Conservation (phyloP, 2,797 vertebrate genomes). For the Betta splendens region DNA sequence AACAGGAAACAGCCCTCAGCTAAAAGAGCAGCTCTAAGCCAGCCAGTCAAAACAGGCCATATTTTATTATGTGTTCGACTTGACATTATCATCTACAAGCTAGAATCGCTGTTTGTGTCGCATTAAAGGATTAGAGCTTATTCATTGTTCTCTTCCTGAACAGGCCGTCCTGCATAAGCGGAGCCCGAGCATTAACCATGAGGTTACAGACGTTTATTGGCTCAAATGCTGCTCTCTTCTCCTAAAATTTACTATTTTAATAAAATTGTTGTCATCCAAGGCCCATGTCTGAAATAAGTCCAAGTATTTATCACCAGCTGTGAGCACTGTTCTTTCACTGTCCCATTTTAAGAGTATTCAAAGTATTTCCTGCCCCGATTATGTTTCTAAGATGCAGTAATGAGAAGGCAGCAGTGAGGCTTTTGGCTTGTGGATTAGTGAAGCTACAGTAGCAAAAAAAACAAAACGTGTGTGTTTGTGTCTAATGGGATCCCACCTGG, state of each 20-base stretch:
- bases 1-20: conserved; percentile 65
- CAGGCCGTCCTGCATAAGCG: conserved; percentile 49
- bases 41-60: conserved; percentile 73
- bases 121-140: conserved; percentile 73
- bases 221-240: conserved; percentile 1
- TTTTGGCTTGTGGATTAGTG: conserved; percentile 59
- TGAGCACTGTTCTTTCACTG: conserved; percentile 10
- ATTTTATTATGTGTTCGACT: conserved; percentile 67
- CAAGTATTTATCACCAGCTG: background rate
- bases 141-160: conserved; percentile 64
- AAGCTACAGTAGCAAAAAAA: conserved; percentile 63
- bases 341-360: conserved; percentile 34
- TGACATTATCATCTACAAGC: conserved; percentile 66
- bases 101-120: conserved; percentile 72
- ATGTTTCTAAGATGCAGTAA: conserved; percentile 48
- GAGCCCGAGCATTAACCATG: conserved; percentile 22
- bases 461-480: conserved; percentile 48
- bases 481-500: conserved; percentile 69
- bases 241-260: background rate
- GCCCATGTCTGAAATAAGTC: background rate
- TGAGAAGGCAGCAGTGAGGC: conserved; percentile 58
- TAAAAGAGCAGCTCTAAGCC: conserved; percentile 59
- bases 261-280: conserved; percentile 6
- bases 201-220: conserved; percentile 11
- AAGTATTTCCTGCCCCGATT: conserved; percentile 47